phyloP scores from a whole-genome alignment of 2,797 vertebrate genomes.

The Enteromius argenteus region DNA sequence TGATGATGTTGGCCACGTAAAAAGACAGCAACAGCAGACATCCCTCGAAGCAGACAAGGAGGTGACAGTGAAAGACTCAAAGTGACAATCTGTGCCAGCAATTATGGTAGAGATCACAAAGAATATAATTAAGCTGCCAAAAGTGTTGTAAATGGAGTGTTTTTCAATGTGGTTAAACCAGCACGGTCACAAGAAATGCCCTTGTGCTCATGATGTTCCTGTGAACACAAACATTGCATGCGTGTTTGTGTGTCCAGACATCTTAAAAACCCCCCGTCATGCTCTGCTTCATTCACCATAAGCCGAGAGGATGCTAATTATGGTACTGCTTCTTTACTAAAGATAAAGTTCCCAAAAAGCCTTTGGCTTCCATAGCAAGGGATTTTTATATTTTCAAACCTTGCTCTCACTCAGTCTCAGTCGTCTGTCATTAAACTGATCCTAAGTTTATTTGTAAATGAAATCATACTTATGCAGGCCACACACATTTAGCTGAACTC shows the following conservation, averaged over 20 bases:
- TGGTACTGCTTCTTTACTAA: conserved; percentile 12
- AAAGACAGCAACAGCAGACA: not conserved
- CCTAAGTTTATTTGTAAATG: conserved; percentile 4
- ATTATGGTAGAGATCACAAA: conserved; percentile 19
- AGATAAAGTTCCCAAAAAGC: conserved; percentile 26
- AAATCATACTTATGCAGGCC: conserved; percentile 1
- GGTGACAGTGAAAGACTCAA: conserved; percentile 30
- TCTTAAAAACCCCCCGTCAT: not conserved
- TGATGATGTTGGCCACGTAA: not conserved
- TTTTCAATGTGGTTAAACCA: conserved; percentile 21
- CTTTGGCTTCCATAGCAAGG: conserved; percentile 11
- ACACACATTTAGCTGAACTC: not conserved
- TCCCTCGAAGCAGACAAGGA: conserved; percentile 26
- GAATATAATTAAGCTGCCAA: conserved; percentile 41
- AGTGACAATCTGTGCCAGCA: conserved; percentile 16
- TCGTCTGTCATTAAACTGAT: conserved; percentile 1
- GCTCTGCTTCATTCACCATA: not conserved
- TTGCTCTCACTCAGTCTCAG: conserved; percentile 7
- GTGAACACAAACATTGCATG: not conserved
- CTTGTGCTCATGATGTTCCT: conserved; percentile 18
- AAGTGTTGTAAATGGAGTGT: conserved; percentile 17
- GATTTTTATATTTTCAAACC: conserved; percentile 10
- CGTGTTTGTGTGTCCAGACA: not conserved
- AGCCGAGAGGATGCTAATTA: conserved; percentile 31
- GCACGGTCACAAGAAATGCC: conserved; percentile 3